Base-by-base conservation (phyloP, 2,888 invertebrate genomes). In the Ischnus inquisitorius region DNA sequence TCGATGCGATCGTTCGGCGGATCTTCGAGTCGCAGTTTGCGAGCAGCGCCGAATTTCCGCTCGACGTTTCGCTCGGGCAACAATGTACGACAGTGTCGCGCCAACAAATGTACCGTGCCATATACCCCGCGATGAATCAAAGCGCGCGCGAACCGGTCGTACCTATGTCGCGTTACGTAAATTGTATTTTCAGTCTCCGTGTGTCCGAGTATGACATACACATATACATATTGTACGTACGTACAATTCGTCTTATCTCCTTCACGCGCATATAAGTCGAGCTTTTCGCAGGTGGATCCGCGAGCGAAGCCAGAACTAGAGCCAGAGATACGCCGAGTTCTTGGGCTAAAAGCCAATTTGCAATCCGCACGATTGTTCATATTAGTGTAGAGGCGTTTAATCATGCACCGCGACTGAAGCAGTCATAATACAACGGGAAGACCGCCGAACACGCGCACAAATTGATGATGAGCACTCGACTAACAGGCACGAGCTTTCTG, bases 311-410 rank as follows among this genome's bases (percentile, higher is more conserved):
- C 46, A 28, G 19, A 62, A 28, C 60, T 39, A 62, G 60, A 57
- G n/a, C 10, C 43, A 57, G 46, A 46, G 14, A 43, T 62, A 62
- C 64, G 64, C 60, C 22, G 68, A 80, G 64, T 77, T 72, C 60
- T 80, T 62, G 72, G 79, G 79, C 80, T 80, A 68, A 43, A 46
- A 74, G 84, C 84, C 84, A 80, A 84, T 84, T 81, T 84, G 22
- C 78, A 80, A 84, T 84, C 78, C 74, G 41, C 64, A 57, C 57
- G 78, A 81, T 84, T 84, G 77, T 84, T 84, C 65, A 71, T 67
- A 72, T 77, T 60, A 78, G 51, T 51, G 51, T 72, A 48, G 68
- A 72, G 48, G 48, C 82, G 65, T 67, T 67, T 67, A 65, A 65
- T 72, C 71, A 71, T 67, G 48, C 14, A 60, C 41, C 34, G 69